Evolutionary conservation across 2,797 vertebrate species (phyloP).

Genomic region (Sebastes nivosus): DNA sequence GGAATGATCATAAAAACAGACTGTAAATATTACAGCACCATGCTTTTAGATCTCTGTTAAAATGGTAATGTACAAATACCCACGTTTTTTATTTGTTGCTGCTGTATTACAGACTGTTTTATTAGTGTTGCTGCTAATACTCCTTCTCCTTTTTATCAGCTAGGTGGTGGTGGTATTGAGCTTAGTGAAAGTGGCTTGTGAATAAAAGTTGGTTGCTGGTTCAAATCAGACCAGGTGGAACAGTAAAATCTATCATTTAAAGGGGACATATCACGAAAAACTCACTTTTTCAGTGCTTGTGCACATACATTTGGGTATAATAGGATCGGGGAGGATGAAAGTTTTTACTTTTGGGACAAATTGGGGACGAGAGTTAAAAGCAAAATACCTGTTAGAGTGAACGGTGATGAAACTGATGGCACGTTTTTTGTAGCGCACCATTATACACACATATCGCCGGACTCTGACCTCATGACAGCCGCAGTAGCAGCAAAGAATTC

Average conservation of each 20-base stretch:
- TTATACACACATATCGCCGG: no score
- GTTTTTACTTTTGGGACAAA: no score
- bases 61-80: background rate
- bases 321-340: no score
- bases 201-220: background rate
- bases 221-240: background rate
- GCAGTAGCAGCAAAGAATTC: no score
- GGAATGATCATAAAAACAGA: slow-evolving; percentile 23
- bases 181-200: background rate
- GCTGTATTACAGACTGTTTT: slow-evolving; percentile 21
- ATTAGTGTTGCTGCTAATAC: slow-evolving; percentile 12
- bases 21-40: slow-evolving; percentile 37
- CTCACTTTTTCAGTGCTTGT: background rate
- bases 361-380: no score
- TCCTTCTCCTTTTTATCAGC: background rate
- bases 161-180: background rate
- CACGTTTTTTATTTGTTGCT: slow-evolving; percentile 13
- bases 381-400: no score
- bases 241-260: background rate
- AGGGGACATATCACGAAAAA: background rate
- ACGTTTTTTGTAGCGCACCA: no score
- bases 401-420: no score
- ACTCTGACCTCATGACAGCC: no score
- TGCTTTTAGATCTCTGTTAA: slow-evolving; percentile 34
- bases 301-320: background rate